Conservation (phyloP, 2,797 vertebrate genomes). For the Eulemur mongoz region DNA sequence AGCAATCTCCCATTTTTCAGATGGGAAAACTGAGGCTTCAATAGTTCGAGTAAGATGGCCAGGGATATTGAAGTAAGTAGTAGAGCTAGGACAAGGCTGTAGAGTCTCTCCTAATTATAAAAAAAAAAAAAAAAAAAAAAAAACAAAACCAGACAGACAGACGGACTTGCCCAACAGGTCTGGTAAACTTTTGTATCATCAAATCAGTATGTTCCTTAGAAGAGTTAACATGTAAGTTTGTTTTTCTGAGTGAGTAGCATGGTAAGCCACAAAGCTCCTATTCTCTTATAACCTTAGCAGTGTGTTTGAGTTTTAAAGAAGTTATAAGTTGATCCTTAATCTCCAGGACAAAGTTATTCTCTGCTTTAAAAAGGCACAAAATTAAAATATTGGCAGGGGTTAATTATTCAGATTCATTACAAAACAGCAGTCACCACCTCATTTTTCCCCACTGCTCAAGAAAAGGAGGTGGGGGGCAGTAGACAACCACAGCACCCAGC, state of each 20-base stretch:
- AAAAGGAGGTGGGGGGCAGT: background rate
- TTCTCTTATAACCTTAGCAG: background rate
- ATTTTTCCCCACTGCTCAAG: background rate
- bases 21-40: slow-evolving; percentile 10
- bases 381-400: background rate
- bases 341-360: background rate
- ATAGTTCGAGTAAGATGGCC: background rate
- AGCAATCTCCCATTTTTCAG: background rate
- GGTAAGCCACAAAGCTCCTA: background rate
- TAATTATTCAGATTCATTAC: background rate
- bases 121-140: background rate
- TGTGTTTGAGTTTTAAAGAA: background rate
- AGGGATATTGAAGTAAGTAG: background rate
- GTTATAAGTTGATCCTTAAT: background rate
- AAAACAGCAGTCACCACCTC: background rate
- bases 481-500: background rate
- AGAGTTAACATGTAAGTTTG: background rate
- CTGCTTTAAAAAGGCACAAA: background rate
- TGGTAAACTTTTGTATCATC: background rate
- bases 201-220: background rate
- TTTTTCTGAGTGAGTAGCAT: background rate
- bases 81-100: background rate
- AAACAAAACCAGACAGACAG: background rate
- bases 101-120: background rate
- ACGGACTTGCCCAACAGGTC: background rate